Evolutionary conservation across 2,113 vertebrate genomes (phyloP).

Genomic region (Scolopax mira): DNA sequence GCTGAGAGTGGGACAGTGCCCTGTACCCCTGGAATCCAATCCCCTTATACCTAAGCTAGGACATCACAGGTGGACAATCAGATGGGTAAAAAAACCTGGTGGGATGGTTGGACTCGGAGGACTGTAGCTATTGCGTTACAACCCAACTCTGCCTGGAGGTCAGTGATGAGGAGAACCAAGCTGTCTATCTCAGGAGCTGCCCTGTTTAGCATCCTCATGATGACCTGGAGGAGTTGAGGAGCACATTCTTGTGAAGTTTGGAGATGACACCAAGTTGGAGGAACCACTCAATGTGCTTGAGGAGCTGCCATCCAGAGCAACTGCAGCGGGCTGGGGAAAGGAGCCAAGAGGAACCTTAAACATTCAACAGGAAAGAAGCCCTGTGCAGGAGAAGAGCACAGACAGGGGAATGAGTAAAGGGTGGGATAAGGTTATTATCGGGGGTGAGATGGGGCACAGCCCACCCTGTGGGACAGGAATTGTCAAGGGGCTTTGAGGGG

Average conservation of each 20-base stretch:
- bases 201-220: not conserved
- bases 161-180: not conserved
- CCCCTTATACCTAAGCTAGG: not conserved
- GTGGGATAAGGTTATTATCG: not conserved
- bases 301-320: not conserved
- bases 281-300: not conserved
- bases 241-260: rapidly evolving
- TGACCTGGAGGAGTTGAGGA: not conserved
- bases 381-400: not conserved
- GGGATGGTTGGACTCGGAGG: not conserved
- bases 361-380: not conserved
- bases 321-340: not conserved
- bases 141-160: not conserved
- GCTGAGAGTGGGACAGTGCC: not conserved
- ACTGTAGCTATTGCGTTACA: not conserved
- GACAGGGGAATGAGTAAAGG: not conserved
- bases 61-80: not conserved
- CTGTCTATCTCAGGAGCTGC: rapidly evolving
- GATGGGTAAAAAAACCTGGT: not conserved
- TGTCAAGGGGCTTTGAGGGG: not conserved
- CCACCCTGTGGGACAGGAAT: not conserved
- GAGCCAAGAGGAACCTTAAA: not conserved
- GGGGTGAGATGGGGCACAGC: not conserved
- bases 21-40: not conserved
- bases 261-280: not conserved